Percentiles rank a stretch among this genome's conserved stretches.
phyloP scores from a whole-genome alignment of 2,888 invertebrate genomes.

The Pseudoips prasinana region DNA sequence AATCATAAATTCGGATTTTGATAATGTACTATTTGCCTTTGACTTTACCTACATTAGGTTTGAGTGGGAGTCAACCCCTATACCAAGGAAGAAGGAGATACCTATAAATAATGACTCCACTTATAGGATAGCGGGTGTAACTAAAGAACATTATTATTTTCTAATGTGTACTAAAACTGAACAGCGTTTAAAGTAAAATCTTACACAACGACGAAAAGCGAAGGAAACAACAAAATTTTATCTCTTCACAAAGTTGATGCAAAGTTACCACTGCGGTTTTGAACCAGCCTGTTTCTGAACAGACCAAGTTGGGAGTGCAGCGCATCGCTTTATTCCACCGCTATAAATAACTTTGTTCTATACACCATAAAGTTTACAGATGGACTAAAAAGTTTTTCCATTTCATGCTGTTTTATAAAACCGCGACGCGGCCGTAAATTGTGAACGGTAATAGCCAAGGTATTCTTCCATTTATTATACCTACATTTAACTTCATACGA shows the following conservation, averaged over 20 bases:
- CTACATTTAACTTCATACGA: constrained; percentile 7
- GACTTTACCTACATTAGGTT: no score
- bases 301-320: constrained; percentile 59
- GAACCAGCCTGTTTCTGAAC: constrained; percentile 49
- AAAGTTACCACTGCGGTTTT: constrained; percentile 63
- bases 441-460: constrained; percentile 1
- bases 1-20: no score
- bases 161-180: no score
- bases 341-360: constrained; percentile 68
- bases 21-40: no score
- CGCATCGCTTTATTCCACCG: constrained; percentile 51
- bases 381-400: constrained; percentile 34
- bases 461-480: constrained; percentile 4
- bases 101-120: no score
- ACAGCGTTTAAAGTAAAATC: no score
- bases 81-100: no score
- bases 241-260: constrained; percentile 60
- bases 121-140: no score
- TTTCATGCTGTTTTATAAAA: constrained; percentile 21
- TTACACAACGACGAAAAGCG: not conserved
- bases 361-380: constrained; percentile 55
- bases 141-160: no score
- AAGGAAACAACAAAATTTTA: constrained; percentile 36
- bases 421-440: constrained; percentile 3
- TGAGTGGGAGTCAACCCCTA: no score